These are phyloP conservation scores for Coelogynopora nodosa DNA, from an alignment of 2,888 invertebrate species.

Conservation along the genomic window DNA sequence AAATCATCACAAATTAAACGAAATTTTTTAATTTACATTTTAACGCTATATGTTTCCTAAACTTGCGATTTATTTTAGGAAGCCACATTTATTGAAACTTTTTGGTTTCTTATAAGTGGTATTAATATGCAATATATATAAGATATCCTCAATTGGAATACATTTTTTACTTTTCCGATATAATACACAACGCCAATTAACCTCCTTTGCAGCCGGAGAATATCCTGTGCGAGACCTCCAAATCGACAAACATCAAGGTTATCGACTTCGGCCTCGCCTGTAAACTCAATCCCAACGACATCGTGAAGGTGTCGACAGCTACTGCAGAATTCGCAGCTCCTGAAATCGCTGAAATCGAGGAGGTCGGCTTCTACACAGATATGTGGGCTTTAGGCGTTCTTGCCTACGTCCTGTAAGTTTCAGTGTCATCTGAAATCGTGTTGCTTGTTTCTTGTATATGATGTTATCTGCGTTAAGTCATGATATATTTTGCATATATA, in stretches of 20 bases:
- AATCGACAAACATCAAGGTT: slow-evolving; percentile 89
- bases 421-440: neutral
- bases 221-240: slow-evolving; percentile 96
- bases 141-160: too few relatives aligned
- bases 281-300: slow-evolving; percentile 92
- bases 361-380: slow-evolving; percentile 98
- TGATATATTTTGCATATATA: too few relatives aligned
- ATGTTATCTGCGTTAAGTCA: too few relatives aligned
- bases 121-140: too few relatives aligned
- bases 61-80: too few relatives aligned
- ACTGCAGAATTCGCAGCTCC: slow-evolving; percentile 99
- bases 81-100: too few relatives aligned
- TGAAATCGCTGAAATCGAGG: slow-evolving; percentile 95
- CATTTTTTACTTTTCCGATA: too few relatives aligned
- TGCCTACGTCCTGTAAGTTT: slow-evolving; percentile 88
- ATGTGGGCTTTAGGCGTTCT: slow-evolving; percentile 99
- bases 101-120: too few relatives aligned
- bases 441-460: neutral
- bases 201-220: slow-evolving; percentile 79
- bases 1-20: too few relatives aligned
- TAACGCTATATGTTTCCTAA: too few relatives aligned
- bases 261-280: slow-evolving; percentile 99
- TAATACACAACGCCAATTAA: neutral
- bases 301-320: slow-evolving; percentile 96
- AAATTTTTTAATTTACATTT: too few relatives aligned